These are phyloP conservation scores for Arbacia lixula DNA, from an alignment of 53 echinoderm and acorn worm species.

Conservation along the genomic window DNA sequence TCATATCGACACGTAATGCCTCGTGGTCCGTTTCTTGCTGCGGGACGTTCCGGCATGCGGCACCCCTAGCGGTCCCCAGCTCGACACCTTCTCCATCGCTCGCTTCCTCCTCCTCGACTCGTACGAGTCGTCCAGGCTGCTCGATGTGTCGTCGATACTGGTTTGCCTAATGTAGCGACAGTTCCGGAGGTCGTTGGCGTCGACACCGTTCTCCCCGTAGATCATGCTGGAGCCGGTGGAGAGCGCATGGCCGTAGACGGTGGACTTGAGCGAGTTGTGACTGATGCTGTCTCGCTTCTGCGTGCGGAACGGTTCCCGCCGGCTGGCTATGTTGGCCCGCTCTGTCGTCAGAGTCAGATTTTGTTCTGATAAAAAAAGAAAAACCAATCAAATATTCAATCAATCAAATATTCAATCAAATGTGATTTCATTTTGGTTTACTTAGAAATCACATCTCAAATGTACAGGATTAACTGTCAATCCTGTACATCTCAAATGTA, in stretches of 20 bases:
- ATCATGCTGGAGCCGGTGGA: neutral
- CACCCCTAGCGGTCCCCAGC: slow-evolving; percentile 63
- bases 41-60: slow-evolving; percentile 48
- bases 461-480: too few species aligned
- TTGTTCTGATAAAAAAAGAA: slow-evolving; percentile 29
- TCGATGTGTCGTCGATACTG: slow-evolving; percentile 40
- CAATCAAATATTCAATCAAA: too few species aligned
- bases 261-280: slow-evolving; percentile 36
- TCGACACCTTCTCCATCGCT: slow-evolving; percentile 55
- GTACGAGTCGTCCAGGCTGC: slow-evolving; percentile 27
- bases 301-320: slow-evolving; percentile 36
- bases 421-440: too few species aligned
- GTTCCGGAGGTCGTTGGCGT: slow-evolving; percentile 75
- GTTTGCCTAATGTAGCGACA: slow-evolving; percentile 70
- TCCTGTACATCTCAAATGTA: too few species aligned
- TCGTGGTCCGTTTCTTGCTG: slow-evolving; percentile 7
- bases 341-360: neutral
- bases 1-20: slow-evolving; percentile 22
- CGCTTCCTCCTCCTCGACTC: slow-evolving; percentile 39
- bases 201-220: neutral
- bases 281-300: slow-evolving; percentile 40
- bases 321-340: neutral
- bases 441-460: too few species aligned
- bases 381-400: too few species aligned
- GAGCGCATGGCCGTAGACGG: slow-evolving; percentile 41